phyloP scores from a whole-genome alignment of 1,140 invertebrate genomes.

The Musca domestica region DNA sequence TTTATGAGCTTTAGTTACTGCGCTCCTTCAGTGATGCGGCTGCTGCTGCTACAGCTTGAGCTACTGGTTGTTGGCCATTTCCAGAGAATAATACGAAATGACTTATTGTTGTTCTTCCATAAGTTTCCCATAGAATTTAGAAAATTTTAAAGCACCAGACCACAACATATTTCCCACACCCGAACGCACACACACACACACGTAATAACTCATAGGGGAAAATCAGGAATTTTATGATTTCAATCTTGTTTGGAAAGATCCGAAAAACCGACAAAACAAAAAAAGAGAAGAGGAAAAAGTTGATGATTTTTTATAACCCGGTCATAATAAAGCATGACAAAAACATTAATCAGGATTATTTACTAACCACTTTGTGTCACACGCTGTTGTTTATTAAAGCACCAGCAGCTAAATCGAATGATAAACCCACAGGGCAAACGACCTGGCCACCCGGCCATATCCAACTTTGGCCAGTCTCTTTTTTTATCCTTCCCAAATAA shows the following conservation, averaged over 20 bases:
- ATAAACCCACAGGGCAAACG: constrained; percentile 3
- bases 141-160: no score
- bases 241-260: no score
- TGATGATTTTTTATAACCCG: constrained; percentile 18
- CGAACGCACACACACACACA: no score
- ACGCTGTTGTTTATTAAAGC: not conserved
- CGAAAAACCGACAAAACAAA: no score
- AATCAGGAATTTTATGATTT: no score
- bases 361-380: constrained; percentile 21
- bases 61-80: no score
- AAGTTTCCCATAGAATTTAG: no score
- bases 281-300: not conserved
- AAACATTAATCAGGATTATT: constrained; percentile 22
- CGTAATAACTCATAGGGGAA: no score
- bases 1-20: constrained; percentile 2
- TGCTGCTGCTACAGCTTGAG: constrained; percentile 4
- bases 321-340: constrained; percentile 20
- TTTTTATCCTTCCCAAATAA: not conserved
- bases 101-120: no score
- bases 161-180: no score
- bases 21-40: not conserved
- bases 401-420: not conserved
- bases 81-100: no score
- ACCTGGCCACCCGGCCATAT: not conserved
- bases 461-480: not conserved